Evolutionary conservation across 2,113 vertebrate genomes (phyloP).

Genomic region (Vidua chalybeata): DNA sequence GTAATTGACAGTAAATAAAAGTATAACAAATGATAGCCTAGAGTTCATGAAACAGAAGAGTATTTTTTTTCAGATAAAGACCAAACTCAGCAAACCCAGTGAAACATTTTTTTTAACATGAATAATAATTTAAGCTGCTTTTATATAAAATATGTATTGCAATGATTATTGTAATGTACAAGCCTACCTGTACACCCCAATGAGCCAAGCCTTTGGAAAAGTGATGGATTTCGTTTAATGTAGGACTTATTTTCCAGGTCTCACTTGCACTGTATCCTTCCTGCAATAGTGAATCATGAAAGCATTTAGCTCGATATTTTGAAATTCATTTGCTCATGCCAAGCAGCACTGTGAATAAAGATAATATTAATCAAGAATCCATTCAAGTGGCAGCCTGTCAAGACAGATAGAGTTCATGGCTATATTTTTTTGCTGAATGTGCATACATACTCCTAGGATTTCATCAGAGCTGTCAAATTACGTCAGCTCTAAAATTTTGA

Average conservation of each 20-base stretch:
- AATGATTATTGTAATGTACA: background rate
- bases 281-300: background rate
- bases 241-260: background rate
- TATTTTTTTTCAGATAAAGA: background rate
- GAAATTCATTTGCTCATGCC: slow-evolving; percentile 26
- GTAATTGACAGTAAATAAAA: background rate
- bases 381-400: slow-evolving; percentile 22
- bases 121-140: background rate
- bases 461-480: slow-evolving; percentile 35
- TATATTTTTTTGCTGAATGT: slow-evolving; percentile 26
- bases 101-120: background rate
- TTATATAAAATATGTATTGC: background rate
- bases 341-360: slow-evolving; percentile 15
- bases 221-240: background rate
- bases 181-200: background rate
- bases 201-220: background rate
- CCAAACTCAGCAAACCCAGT: background rate
- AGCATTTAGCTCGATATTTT: slow-evolving; percentile 29
- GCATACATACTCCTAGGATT: background rate
- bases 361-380: slow-evolving; percentile 26
- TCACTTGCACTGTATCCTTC: background rate
- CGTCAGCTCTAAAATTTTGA: background rate
- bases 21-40: background rate
- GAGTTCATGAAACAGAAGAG: background rate
- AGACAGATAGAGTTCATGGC: background rate